Base-by-base conservation (phyloP, 1,140 invertebrate species). In the Sminthurinus signatus region DNA sequence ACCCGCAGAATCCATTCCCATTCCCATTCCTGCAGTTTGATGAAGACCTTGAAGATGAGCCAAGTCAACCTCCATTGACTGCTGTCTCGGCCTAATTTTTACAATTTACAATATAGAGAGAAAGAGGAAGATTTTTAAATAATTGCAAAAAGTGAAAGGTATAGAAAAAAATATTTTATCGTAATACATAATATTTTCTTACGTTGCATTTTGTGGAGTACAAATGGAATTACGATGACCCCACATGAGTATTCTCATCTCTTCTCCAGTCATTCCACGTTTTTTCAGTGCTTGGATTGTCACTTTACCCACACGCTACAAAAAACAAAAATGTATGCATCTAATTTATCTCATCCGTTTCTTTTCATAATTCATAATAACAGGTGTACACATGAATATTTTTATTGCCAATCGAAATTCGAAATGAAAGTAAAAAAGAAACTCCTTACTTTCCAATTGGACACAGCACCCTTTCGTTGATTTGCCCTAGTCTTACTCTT, bases 401-500 rank as follows among this genome's bases (percentile, higher is more conserved):
- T 5, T 36, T 8, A 15, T 36, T 36, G 32, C 15, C 15, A 36
- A 36, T 36, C 32, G n/a, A n/a, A n/a, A 36, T 36, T 36, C 5
- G 15, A 15, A 36, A 36, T 36, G 32, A 36, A n/a, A n/a, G n/a
- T n/a, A n/a, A n/a, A n/a, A n/a, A n/a, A n/a, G n/a, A n/a, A 25
- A 52, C 1, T 52, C 2, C 70, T 71, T 69, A 93, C 94, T 87
- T 98, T 98, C 96, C 96, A 99, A 78, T 98, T 97, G 50, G 84
- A 79, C 0, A 98, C 84, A 21, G 96, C 95, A n/a, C 91, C 92
- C 76, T 98, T 98, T 62, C 94, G 80, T 78, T 98, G 94, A 76
- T 90, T 91, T 1, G 96, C 96, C 71, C 91, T 84, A 0, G 95
- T 98, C 78, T 97, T 98, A 68, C 86, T 90, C 75, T 96, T 96